Base-by-base conservation (phyloP, 2,113 vertebrate genomes). In the Nymphicus hollandicus region DNA sequence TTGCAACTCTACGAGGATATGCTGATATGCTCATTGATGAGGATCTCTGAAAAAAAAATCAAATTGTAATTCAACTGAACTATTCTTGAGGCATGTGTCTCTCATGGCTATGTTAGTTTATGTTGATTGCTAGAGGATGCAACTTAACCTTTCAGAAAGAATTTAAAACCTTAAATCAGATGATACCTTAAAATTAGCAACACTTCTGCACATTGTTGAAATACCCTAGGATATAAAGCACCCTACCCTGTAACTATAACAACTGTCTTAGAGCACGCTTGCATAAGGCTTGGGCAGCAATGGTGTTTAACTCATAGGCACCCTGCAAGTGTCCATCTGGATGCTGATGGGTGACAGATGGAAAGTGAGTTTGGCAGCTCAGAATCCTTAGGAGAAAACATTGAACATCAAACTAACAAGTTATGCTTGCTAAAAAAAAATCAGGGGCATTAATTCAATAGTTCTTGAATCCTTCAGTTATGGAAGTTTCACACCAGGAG, bases 271-370 rank as follows among this genome's bases (percentile, higher is more conserved):
- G 81, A 92, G 52, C 65, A 44, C 31, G 5, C 60, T 95, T 78
- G 60, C 37, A 78, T 65, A 78, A 94, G 43, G 44, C 47, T 58
- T 35, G 64, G 86, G 65, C 73, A 92, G 69, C 81, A 41, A 25
- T 43, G 24, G 43, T 86, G 43, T 41, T 87, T 80, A 63, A 22
- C 37, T 93, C 81, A 68, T 1, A 44, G 92, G 90, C 90, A 83
- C 63, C 93, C 93, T 80, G 81, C 7, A 2, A 91, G 66, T 52
- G 49, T 80, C 91, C 94, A 69, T 95, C 89, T 96, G 89, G 87
- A 89, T 35, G 43, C 70, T 87, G 84, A 43, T 82, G 77, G 89
- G 73, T 74, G 66, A 85, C 91, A 95, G 93, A 93, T 90, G 89
- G 93, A 82, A 85, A 91, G 70, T 20, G 74, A 89, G 44, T 69